phyloP scores from a whole-genome alignment of 92 coral and sea anemone genomes.

The Epizoanthus ramosus region DNA sequence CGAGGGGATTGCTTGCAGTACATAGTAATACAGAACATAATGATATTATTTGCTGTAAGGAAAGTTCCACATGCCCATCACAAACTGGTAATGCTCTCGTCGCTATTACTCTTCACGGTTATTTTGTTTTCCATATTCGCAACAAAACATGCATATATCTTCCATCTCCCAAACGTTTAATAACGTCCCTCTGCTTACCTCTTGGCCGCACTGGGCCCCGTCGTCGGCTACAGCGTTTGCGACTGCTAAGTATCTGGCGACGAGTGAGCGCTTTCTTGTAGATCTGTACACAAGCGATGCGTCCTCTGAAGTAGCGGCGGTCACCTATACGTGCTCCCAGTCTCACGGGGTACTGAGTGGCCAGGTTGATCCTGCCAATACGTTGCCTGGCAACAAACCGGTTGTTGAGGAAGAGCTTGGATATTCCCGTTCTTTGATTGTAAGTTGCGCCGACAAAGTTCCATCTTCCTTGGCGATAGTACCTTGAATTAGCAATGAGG shows the following conservation, averaged over 20 bases:
- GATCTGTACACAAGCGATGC: slow-evolving; percentile 27
- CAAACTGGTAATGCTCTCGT: too few relatives aligned
- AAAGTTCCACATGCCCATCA: too few relatives aligned
- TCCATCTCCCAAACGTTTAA: too few relatives aligned
- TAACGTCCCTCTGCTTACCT: background rate
- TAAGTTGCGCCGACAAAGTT: slow-evolving; percentile 29
- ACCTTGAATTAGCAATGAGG: background rate
- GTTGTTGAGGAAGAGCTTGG: slow-evolving; percentile 27
- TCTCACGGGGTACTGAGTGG: slow-evolving; percentile 23
- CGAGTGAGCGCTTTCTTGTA: slow-evolving; percentile 7
- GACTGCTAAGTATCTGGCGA: background rate
- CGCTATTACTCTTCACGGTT: too few relatives aligned
- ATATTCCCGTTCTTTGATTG: slow-evolving; percentile 9
- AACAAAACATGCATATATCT: too few relatives aligned
- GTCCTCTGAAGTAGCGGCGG: slow-evolving; percentile 14
- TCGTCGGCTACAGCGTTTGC: slow-evolving; percentile 13
- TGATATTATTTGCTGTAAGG: too few relatives aligned
- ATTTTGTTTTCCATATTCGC: too few relatives aligned
- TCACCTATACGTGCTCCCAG: slow-evolving; percentile 33
- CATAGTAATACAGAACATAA: too few relatives aligned
- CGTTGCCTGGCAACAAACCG: slow-evolving; percentile 13
- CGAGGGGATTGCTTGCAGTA: too few relatives aligned
- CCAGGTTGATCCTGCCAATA: slow-evolving; percentile 4
- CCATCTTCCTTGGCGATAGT: slow-evolving; percentile 5
- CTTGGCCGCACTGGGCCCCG: slow-evolving; percentile 17